Evolutionary conservation across 2,797 vertebrate species (phyloP), one percentile per base, ranked within the genome.

Genomic region (Diglossa cyanea): DNA sequence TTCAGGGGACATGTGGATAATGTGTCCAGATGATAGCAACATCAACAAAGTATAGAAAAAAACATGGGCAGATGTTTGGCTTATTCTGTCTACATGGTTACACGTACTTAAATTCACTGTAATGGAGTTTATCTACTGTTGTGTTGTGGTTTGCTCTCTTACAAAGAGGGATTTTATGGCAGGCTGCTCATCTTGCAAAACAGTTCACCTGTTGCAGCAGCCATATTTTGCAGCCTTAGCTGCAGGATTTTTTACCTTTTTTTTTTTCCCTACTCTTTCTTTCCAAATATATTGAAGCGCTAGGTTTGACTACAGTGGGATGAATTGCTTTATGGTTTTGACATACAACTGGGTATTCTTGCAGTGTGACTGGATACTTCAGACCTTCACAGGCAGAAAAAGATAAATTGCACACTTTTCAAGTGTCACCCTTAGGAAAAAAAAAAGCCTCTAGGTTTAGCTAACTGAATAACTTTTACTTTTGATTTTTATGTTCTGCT

Each of bases 31-130:
- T 95, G 93, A 95, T 60, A 97, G 90, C 80, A 90, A 73, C 95
- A 95, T 95, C 94, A 94, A 93, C 92, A 92, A 95, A 97, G 93
- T 82, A 78, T 67, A 93, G 93, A 63, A 96, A 96, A 94, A 96
- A 94, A 87, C 86, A 87, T 24, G 87, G 94, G 82, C 97, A 98
- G 97, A 97, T 98, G 97, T 95, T 97, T 94, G 96, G 95, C 89
- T 97, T 97, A 96, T 94, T 95, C 95, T 94, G 85, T 72, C 92
- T 95, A 88, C 96, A 92, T 96, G 95, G 94, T 87, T 97, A 92
- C 94, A 86, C 61, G 77, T 92, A 84, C 95, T 97, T 97, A 94
- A 94, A 94, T 94, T 96, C 83, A 75, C 90, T 93, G 78, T 96
- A 96, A 94, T 96, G 88, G 91, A 92, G 76, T 96, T 79, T 61